phyloP scores from a whole-genome alignment of 1,140 invertebrate genomes.

The Archegozetes longisetosus region DNA sequence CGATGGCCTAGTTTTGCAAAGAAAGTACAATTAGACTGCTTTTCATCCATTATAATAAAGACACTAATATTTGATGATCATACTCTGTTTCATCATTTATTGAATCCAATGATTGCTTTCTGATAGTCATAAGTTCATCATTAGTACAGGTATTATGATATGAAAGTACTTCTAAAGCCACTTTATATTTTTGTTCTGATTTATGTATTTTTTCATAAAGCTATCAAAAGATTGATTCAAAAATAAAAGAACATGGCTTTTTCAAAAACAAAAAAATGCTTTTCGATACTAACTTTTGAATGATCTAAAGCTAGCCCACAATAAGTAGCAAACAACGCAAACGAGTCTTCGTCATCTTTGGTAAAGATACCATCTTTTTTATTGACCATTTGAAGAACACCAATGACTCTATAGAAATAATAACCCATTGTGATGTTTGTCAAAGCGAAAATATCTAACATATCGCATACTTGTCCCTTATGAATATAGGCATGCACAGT shows the following conservation, averaged over 20 bases:
- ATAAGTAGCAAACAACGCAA: slow-evolving; percentile 66
- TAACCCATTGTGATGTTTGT: background rate
- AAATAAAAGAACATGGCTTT: too few relatives aligned
- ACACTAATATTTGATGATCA: too few relatives aligned
- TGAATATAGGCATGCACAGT: slow-evolving; percentile 69
- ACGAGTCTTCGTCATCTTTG: slow-evolving; percentile 58
- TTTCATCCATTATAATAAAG: too few relatives aligned
- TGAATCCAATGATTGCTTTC: slow-evolving; percentile 23
- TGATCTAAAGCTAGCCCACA: slow-evolving; percentile 68
- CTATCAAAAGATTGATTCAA: slow-evolving; percentile 19
- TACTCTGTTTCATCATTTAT: background rate
- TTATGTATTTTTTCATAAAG: slow-evolving; percentile 63
- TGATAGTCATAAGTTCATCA: slow-evolving; percentile 44
- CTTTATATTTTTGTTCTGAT: slow-evolving; percentile 64
- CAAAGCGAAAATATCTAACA: background rate
- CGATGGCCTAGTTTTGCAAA: slow-evolving; percentile 26
- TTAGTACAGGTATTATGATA: slow-evolving; percentile 63
- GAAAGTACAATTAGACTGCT: too few relatives aligned
- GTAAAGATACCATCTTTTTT: slow-evolving; percentile 51
- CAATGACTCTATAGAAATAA: slow-evolving; percentile 42
- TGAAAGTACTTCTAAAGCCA: slow-evolving; percentile 60
- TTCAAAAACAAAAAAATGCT: too few relatives aligned
- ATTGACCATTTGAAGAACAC: slow-evolving; percentile 76
- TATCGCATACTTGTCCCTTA: slow-evolving; percentile 38
- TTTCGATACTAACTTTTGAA: slow-evolving; percentile 46